These are phyloP conservation scores for Drosophila robusta DNA, from an alignment of 2,888 invertebrate genomes.

Conservation along the genomic window DNA sequence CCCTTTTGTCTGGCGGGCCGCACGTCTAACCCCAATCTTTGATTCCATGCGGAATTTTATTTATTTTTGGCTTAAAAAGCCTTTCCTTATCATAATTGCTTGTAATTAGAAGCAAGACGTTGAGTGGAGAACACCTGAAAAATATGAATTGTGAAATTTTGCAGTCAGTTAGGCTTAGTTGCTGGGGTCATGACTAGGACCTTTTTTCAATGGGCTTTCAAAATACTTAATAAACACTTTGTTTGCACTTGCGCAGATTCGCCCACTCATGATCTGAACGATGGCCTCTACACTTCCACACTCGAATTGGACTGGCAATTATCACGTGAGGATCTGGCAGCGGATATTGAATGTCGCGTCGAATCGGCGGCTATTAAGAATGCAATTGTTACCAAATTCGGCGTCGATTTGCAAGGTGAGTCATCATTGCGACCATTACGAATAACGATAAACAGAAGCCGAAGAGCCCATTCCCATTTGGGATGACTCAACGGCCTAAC, in stretches of 20 bases:
- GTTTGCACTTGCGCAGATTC: conserved; percentile 85
- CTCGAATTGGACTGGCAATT: conserved; percentile 88
- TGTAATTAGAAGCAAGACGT: conserved; percentile 42
- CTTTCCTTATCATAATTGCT: conserved; percentile 58
- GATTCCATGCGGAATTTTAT: conserved; percentile 44
- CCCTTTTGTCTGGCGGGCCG: conserved; percentile 37
- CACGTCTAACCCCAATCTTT: conserved; percentile 24
- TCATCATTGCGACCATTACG: conserved; percentile 13
- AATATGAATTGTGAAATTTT: conserved; percentile 11
- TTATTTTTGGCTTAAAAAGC: conserved; percentile 46
- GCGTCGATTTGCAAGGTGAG: conserved; percentile 89
- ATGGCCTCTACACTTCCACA: conserved; percentile 88
- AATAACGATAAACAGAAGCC: conserved; percentile 15
- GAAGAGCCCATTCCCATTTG: not conserved
- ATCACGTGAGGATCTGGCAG: conserved; percentile 89
- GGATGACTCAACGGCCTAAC: conserved; percentile 25
- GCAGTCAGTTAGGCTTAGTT: not conserved
- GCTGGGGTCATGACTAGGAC: not conserved
- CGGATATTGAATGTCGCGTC: conserved; percentile 90
- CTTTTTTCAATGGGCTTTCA: not conserved
- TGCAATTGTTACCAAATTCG: conserved; percentile 83
- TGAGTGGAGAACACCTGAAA: conserved; percentile 16
- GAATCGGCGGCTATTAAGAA: conserved; percentile 87
- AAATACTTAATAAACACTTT: conserved; percentile 16
- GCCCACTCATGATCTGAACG: conserved; percentile 86